Percentiles rank a stretch among this genome's conserved stretches.
phyloP scores from a whole-genome alignment of 2,797 vertebrate genomes.

The Acipenser oxyrinchus region DNA sequence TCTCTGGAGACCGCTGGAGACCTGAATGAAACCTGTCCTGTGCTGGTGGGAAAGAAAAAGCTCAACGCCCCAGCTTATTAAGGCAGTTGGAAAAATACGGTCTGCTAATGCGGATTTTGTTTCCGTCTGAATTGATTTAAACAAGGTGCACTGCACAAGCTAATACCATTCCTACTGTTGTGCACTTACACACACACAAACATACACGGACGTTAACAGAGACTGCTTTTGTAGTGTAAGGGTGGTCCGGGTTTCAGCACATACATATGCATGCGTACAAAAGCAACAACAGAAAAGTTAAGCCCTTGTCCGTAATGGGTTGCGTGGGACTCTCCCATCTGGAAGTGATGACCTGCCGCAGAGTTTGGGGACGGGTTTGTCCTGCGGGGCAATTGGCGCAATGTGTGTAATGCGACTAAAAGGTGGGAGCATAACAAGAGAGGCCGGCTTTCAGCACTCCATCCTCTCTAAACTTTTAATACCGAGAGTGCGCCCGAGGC shows the following conservation, averaged over 20 bases:
- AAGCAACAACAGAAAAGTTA: no score
- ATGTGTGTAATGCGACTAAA: slow-evolving; percentile 35
- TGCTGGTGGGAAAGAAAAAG: no score
- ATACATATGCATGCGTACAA: neutral
- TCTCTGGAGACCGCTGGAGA: no score
- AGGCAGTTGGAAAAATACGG: no score
- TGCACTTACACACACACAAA: no score
- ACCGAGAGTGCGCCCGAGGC: slow-evolving; percentile 33
- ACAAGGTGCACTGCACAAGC: neutral
- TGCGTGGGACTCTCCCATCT: slow-evolving; percentile 42
- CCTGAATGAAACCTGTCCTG: no score
- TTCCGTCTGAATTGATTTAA: no score
- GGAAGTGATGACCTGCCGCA: slow-evolving; percentile 38
- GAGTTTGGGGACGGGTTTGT: slow-evolving; percentile 39
- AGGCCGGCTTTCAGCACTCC: slow-evolving; percentile 29
- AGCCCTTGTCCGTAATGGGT: neutral
- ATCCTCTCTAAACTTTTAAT: slow-evolving; percentile 32
- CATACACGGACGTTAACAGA: no score
- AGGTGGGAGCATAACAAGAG: slow-evolving; percentile 23
- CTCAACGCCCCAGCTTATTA: no score
- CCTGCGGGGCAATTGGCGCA: slow-evolving; percentile 37
- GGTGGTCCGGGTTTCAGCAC: neutral
- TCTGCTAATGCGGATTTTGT: no score
- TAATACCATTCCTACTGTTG: neutral
- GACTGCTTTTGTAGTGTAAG: neutral